Evolutionary conservation across 2,797 vertebrate genomes (phyloP), one percentile per base, ranked within the genome.

Genomic region (Triplophysa bombifrons): DNA sequence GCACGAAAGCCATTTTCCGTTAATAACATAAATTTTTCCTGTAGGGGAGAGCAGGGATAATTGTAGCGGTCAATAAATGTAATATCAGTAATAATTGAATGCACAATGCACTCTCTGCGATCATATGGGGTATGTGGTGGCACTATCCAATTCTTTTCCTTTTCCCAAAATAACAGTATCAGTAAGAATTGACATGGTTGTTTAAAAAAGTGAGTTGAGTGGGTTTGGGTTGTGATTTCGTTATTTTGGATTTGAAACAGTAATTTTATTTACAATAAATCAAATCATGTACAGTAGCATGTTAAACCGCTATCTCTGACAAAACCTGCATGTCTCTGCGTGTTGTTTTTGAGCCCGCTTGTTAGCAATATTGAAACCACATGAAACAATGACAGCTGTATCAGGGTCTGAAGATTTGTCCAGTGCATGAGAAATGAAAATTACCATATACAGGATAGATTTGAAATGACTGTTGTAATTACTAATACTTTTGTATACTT

Each of bases 21-120:
- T 71, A 68, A 56, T 66, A 41, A 72, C 66, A 76, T 87, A 81
- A 86, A 61, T 44, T 63, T 11, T 53, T 25, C 13, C 56, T 38
- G n/a, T 56, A 41, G 46, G 25, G 9, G 50, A 66, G 19, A 34
- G 56, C 30, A 2, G 30, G 25, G 25, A 61, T 61, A 27, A 61
- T 13, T 30, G 50, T 41, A 66, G n/a, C 25, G 60, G 55, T 74
- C 48, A 53, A 25, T 41, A 19, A 38, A 38, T 11, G 13, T 46
- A 34, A 51, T 46, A 64, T 50, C 27, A 3, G 7, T 63, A 27
- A 63, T 34, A 63, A 19, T 22, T 30, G 34, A 16, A 34, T 34
- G 14, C 27, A 63, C 50, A 19, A 16, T 16, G 27, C 50, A 9
- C 19, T 9, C 66, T 13, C 27, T 30, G 67, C 3, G 48, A 22